A percentile compares a stretch with the other conserved stretches of the same genome.
Conservation (phyloP, 2,113 vertebrate genomes). For the Psephotus haematonotus region DNA sequence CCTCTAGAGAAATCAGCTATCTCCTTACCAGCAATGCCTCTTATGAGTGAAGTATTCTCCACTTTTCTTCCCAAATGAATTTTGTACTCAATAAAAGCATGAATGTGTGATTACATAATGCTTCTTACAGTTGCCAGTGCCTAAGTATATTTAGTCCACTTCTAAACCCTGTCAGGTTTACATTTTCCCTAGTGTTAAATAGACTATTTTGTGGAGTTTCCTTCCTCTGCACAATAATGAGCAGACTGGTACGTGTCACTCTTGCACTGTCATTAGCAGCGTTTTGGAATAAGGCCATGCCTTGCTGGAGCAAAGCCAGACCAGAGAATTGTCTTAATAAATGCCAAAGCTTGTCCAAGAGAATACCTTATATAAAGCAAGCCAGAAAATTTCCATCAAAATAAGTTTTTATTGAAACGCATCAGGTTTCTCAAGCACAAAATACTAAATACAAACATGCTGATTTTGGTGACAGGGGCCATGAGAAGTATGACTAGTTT, state of each 20-base stretch:
- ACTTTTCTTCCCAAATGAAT: slow-evolving; percentile 50
- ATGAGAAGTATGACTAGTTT: background rate
- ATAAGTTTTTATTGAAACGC: background rate
- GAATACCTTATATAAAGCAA: background rate
- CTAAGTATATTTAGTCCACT: slow-evolving; percentile 32
- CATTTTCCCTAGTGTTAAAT: slow-evolving; percentile 41
- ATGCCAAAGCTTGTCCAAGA: background rate
- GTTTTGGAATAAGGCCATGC: background rate
- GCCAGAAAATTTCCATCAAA: background rate
- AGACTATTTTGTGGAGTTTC: background rate
- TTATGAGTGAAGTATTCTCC: background rate
- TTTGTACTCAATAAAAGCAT: slow-evolving; percentile 30
- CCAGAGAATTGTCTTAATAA: slow-evolving; percentile 32
- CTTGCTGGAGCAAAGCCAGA: slow-evolving; percentile 49
- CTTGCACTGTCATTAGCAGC: background rate
- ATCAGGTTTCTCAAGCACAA: background rate
- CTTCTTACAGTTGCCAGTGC: slow-evolving; percentile 34
- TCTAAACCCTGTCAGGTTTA: slow-evolving; percentile 22
- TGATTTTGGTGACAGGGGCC: background rate
- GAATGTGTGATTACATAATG: slow-evolving; percentile 16
- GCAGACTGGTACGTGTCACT: slow-evolving; percentile 8
- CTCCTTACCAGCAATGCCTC: slow-evolving; percentile 33
- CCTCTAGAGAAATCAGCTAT: slow-evolving; percentile 64
- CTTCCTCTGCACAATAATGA: slow-evolving; percentile 22
- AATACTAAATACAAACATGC: background rate